Evolutionary conservation across 2,113 vertebrate species (phyloP), one percentile per base, ranked within the genome.

Genomic region (Ceyx margarethae): DNA sequence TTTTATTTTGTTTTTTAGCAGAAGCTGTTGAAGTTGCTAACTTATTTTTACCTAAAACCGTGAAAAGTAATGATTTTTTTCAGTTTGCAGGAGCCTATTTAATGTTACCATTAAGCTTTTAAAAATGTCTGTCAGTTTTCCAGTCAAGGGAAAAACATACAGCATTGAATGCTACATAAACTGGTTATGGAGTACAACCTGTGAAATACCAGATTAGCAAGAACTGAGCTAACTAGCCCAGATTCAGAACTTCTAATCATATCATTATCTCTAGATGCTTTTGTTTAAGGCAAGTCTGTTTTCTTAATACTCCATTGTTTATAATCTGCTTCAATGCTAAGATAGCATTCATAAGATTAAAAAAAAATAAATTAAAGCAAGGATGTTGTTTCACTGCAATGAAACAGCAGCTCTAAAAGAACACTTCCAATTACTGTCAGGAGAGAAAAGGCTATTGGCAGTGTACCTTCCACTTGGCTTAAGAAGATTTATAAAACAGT

Each of bases 381-480:
- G 54, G 48, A 66, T 25, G 3, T 53, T 50, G 37, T 62, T 93
- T 84, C 67, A 68, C 58, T 80, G 58, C 46, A 62, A 69, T 15
- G 21, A 71, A 89, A 76, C 28, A 37, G 67, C 62, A 76, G 35
- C 50, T 85, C 37, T 35, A 65, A 93, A 67, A 91, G 56, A 87
- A 64, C 65, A 54, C 33, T 85, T 85, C 37, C 21, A 67, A 3
- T 77, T 81, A 53, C 13, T n/a, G 29, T 80, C 87, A 74, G 71
- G 81, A 53, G 35, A 93, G 64, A 87, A 82, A 92, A 82, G 64
- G 74, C 73, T 81, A 29, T 13, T 75, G 81, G 93, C 90, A 85
- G 85, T 76, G 54, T 73, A 89, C 9, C 51, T 79, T 85, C 82
- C 54, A 65, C 67, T 85, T 93, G 81, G 72, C 85, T 82, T 77